Evolutionary conservation across 2,888 invertebrate genomes (phyloP), one percentile per base, ranked within the genome.

Genomic region (Eupelmus urozonus): DNA sequence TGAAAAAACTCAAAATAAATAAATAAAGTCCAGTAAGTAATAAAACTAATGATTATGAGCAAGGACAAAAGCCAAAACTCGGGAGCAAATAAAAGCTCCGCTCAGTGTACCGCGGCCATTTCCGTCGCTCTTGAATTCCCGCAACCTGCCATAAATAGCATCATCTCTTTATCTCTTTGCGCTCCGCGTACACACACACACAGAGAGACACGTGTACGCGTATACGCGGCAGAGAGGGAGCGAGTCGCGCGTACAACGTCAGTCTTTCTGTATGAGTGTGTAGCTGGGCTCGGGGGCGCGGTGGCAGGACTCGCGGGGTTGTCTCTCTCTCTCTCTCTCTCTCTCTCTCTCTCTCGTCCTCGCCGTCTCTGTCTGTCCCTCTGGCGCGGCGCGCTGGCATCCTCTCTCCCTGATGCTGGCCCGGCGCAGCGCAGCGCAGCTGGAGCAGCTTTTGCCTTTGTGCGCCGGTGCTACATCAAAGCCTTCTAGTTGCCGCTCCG

Each of bases 401-500:
- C 34, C 25, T 23, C 45, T 34, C 72, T 79, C 79, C 62, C 67
- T 49, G 76, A 51, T 7, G 13, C 45, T 45, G 13, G 2, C 45
- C 13, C 16, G 13, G 45, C 9, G 51, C 3, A 11, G 51, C 5
- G n/a, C 27, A 29, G 42, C n/a, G 51, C 2, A 11, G 51, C n/a
- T 2, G 42, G 45, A 23, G 55, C 34, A 25, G 88, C 87, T 87
- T 86, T 86, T 85, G 88, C 34, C 45, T 88, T 88, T 87, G 88
- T 88, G 88, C 87, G 88, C 27, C 87, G 87, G 87, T 86, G 87
- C 87, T 86, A 89, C 88, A 88, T 89, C 89, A 89, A 89, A 89
- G 89, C 88, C 86, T 87, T 87, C 87, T 85, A 87, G 88, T 87
- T 87, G 85, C 86, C 87, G 86, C 87, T 87, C 86, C 87, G 87